These are phyloP conservation scores for Nicator chloris DNA, from an alignment of 2,113 vertebrate species.

Conservation along the genomic window DNA sequence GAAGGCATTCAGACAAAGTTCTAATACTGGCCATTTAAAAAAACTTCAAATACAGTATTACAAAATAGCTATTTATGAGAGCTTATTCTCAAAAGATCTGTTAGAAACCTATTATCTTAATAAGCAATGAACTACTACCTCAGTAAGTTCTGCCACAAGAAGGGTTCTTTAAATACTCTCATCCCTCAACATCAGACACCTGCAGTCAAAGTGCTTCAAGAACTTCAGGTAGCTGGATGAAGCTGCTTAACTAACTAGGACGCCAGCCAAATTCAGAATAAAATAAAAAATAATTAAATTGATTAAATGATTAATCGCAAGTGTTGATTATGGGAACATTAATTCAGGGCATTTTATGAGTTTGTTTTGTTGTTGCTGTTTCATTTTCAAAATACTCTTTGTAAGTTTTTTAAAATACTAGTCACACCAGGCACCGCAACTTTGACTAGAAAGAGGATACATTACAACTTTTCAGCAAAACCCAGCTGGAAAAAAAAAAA, in stretches of 20 bases:
- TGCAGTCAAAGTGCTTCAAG: background rate
- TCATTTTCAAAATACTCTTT: background rate
- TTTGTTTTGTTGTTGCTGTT: background rate
- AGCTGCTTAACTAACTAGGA: background rate
- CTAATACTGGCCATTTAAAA: background rate
- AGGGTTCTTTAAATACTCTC: background rate
- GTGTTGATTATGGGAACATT: background rate
- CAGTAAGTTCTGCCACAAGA: background rate
- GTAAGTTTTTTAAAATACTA: background rate
- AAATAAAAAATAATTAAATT: background rate
- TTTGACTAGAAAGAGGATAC: background rate
- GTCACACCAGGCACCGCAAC: background rate
- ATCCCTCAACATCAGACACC: background rate
- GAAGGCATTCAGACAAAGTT: background rate
- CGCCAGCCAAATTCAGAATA: background rate
- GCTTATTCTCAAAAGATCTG: background rate
- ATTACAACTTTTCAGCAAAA: background rate
- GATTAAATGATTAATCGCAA: background rate
- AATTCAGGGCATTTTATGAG: background rate
- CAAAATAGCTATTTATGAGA: background rate
- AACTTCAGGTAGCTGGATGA: background rate
- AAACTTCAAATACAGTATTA: background rate
- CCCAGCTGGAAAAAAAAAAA: background rate
- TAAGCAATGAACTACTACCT: background rate
- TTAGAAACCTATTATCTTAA: background rate